A percentile compares a stretch with the other conserved stretches of the same genome.
phyloP scores from a whole-genome alignment of 2,888 invertebrate species.

The Drosophila paranaensis region DNA sequence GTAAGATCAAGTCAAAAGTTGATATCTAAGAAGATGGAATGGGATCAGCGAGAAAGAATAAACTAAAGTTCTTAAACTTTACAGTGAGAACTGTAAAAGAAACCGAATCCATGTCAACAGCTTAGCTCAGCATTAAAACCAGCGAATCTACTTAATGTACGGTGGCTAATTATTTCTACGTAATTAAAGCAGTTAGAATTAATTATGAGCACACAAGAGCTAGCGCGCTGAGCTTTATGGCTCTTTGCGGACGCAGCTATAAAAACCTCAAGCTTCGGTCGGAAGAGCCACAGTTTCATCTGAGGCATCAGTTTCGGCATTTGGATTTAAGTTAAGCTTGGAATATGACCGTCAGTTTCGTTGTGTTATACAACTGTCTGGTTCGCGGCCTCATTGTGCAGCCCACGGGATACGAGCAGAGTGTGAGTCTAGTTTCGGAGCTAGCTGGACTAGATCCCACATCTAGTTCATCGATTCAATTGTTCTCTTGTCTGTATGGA shows the following conservation, averaged over 20 bases:
- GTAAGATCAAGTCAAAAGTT: conserved; percentile 2
- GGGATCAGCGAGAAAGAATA: conserved; percentile 2
- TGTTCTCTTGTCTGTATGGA: conserved; percentile 6
- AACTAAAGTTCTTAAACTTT: background rate
- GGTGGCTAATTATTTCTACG: conserved; percentile 28
- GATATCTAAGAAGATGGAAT: conserved; percentile 6
- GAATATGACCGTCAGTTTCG: conserved; percentile 33
- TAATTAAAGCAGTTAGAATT: conserved; percentile 23
- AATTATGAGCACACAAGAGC: conserved; percentile 9
- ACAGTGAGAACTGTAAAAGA: conserved; percentile 13
- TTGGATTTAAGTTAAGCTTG: background rate
- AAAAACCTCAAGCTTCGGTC: conserved; percentile 16
- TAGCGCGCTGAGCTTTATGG: conserved; percentile 11
- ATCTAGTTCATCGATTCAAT: conserved; percentile 3
- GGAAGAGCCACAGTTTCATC: conserved; percentile 20
- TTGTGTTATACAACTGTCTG: conserved; percentile 42
- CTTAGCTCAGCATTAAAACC: background rate
- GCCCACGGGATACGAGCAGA: conserved; percentile 12
- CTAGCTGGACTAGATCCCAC: conserved; percentile 2
- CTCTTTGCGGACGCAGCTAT: conserved; percentile 16
- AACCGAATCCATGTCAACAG: conserved; percentile 5
- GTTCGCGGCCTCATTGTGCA: conserved; percentile 22
- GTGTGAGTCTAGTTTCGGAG: background rate
- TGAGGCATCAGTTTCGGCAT: conserved; percentile 7
- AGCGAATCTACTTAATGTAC: conserved; percentile 15